Evolutionary conservation across 2,888 invertebrate genomes (phyloP).

Genomic region (Acrocyrtus sp.): DNA sequence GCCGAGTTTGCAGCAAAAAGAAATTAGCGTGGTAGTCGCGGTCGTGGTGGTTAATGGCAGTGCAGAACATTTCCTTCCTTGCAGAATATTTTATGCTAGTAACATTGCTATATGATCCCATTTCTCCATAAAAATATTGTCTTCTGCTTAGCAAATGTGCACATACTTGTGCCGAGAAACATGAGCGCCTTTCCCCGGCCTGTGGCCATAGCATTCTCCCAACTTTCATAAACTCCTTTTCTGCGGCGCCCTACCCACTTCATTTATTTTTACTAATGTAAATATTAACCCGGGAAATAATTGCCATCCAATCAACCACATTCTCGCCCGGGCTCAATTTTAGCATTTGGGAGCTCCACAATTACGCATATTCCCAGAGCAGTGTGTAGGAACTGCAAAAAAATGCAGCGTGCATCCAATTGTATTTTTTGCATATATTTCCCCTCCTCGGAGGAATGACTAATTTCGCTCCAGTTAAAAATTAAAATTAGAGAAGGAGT

Average conservation of each 20-base stretch:
- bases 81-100: background rate
- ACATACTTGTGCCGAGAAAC: too few relatives aligned
- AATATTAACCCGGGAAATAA: background rate
- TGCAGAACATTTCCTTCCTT: background rate
- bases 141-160: background rate
- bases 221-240: too few relatives aligned
- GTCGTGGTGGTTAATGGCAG: background rate
- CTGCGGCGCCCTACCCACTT: too few relatives aligned
- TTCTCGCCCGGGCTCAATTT: background rate
- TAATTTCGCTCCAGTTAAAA: background rate
- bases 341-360: background rate
- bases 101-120: background rate
- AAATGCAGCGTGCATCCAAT: background rate
- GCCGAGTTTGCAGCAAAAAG: background rate
- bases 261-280: background rate
- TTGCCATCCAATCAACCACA: background rate
- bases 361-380: background rate
- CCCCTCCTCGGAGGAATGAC: background rate
- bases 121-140: too few relatives aligned
- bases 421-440: background rate
- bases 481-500: background rate
- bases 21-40: conserved; percentile 1
- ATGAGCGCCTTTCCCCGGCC: too few relatives aligned
- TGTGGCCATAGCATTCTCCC: too few relatives aligned
- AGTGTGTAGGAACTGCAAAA: too few relatives aligned